Conservation (phyloP, 2,888 invertebrate species). For the Elmis aenea region DNA sequence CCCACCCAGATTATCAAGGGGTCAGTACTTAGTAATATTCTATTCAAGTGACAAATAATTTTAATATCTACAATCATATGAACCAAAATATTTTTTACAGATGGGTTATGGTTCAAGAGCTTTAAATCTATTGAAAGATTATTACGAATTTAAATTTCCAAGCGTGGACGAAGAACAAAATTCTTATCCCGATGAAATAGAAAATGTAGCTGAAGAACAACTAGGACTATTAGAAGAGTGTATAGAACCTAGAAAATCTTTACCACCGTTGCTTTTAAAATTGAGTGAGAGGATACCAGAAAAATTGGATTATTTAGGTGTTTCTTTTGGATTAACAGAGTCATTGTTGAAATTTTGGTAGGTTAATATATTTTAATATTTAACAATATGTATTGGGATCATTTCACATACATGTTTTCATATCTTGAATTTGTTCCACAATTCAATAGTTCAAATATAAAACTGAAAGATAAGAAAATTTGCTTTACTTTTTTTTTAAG, state of each 20-base stretch:
- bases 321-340: conserved; percentile 87
- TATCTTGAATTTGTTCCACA: too few relatives aligned
- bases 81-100: conserved; percentile 45
- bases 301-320: conserved; percentile 87
- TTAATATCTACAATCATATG: conserved; percentile 1
- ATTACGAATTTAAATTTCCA: conserved; percentile 79
- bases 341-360: conserved; percentile 89
- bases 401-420: too few relatives aligned
- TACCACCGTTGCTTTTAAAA: conserved; percentile 85
- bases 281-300: conserved; percentile 81
- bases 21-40: conserved; percentile 47
- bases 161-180: conserved; percentile 58
- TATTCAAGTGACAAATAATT: conserved; percentile 2
- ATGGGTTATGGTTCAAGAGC: conserved; percentile 97
- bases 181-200: conserved; percentile 45
- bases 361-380: neutral
- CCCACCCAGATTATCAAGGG: conserved; percentile 94
- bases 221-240: conserved; percentile 66
- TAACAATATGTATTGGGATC: too few relatives aligned
- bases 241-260: conserved; percentile 70
- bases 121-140: conserved; percentile 75
- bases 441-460: too few relatives aligned
- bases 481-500: too few relatives aligned
- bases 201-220: conserved; percentile 53
- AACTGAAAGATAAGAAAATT: too few relatives aligned